These are phyloP conservation scores for Pangasius larnaudii DNA, from an alignment of 2,797 vertebrate genomes.

Conservation along the genomic window DNA sequence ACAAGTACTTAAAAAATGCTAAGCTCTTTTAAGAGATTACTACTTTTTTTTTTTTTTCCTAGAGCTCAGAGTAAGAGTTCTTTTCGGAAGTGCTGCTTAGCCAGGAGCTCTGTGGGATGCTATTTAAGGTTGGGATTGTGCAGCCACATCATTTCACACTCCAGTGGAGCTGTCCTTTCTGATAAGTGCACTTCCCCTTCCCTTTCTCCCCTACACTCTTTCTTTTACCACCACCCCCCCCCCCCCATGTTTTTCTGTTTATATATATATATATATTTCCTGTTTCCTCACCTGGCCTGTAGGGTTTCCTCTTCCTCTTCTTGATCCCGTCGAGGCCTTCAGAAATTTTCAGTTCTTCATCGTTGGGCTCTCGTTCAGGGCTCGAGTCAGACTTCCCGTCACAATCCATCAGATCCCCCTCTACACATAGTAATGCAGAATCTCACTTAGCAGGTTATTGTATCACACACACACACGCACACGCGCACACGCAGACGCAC, in stretches of 20 bases:
- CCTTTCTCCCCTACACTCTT: background rate
- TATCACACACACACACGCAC: conserved; percentile 29
- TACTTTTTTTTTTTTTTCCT: too few relatives aligned
- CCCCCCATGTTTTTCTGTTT: too few relatives aligned
- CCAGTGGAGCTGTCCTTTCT: conserved; percentile 60
- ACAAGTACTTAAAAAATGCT: background rate
- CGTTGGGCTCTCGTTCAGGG: conserved; percentile 85
- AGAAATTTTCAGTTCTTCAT: conserved; percentile 81
- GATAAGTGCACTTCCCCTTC: conserved; percentile 30
- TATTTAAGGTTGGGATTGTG: conserved; percentile 54
- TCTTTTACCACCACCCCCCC: background rate
- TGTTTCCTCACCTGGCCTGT: conserved; percentile 85
- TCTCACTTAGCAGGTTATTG: background rate
- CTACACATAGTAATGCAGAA: conserved; percentile 59
- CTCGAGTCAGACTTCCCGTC: conserved; percentile 96
- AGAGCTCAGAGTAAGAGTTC: background rate
- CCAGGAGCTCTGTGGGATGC: conserved; percentile 53
- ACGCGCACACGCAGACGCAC: background rate
- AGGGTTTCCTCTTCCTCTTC: conserved; percentile 96
- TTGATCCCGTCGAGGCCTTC: conserved; percentile 82
- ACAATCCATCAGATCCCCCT: conserved; percentile 86
- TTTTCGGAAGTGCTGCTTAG: background rate
- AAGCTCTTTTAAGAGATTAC: conserved; percentile 15
- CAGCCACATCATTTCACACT: conserved; percentile 59
- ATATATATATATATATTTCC: too few relatives aligned